Percentiles rank a stretch among this genome's conserved stretches.
Conservation (phyloP, 2,113 vertebrate genomes). For the Baryphthengus martii region DNA sequence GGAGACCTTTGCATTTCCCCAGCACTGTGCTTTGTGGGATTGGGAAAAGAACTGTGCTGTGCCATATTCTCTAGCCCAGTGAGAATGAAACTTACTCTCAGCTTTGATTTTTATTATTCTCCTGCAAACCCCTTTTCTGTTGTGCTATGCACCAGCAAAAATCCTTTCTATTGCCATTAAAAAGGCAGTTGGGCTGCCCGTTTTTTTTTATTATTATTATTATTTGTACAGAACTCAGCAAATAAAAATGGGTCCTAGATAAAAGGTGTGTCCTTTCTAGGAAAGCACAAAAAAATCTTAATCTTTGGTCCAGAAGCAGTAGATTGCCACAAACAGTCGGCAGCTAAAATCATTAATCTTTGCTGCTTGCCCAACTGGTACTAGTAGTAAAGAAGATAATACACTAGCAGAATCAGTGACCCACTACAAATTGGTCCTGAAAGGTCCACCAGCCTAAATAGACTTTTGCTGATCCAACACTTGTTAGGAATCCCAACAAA, state of each 20-base stretch:
- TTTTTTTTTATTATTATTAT: slow-evolving; percentile 9
- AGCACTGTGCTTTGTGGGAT: neutral
- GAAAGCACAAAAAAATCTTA: slow-evolving; percentile 81
- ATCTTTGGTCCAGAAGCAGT: slow-evolving; percentile 79
- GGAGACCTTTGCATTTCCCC: neutral
- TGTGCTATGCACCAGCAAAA: slow-evolving; percentile 48
- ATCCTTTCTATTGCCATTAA: slow-evolving; percentile 27
- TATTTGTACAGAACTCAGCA: slow-evolving; percentile 67
- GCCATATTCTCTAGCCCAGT: neutral
- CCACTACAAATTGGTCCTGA: slow-evolving; percentile 99
- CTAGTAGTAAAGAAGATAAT: slow-evolving; percentile 94
- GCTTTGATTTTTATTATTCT: slow-evolving; percentile 1
- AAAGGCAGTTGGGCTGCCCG: slow-evolving; percentile 22
- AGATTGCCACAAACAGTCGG: slow-evolving; percentile 77
- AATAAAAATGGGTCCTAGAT: slow-evolving; percentile 61
- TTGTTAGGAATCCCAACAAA: slow-evolving; percentile 99
- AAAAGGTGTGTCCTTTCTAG: slow-evolving; percentile 76
- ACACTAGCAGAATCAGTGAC: slow-evolving; percentile 93
- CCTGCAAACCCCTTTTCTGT: neutral
- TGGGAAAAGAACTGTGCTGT: neutral
- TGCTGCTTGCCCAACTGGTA: slow-evolving; percentile 91
- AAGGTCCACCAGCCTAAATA: slow-evolving; percentile 99
- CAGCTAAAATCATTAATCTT: slow-evolving; percentile 98
- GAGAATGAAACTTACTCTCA: neutral
- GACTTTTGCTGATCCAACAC: slow-evolving; percentile 99